Conservation (phyloP, 2,888 invertebrate genomes). For the Therioaphis trifolii region DNA sequence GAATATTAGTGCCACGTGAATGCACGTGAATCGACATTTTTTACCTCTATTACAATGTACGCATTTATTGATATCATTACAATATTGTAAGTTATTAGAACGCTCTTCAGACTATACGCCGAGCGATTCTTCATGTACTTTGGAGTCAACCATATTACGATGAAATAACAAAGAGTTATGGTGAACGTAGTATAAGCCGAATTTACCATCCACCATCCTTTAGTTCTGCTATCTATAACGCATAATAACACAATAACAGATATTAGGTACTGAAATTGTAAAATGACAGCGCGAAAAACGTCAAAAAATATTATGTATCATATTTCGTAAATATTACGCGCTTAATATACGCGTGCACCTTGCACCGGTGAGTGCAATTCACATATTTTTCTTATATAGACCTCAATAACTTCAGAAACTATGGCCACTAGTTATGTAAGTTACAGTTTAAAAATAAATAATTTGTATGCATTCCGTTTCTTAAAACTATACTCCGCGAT, state of each 20-base stretch:
- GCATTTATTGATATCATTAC: slow-evolving; percentile 30
- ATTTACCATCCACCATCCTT: slow-evolving; percentile 57
- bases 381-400: no score
- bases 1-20: neutral
- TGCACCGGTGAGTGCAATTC: no score
- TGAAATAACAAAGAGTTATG: slow-evolving; percentile 41
- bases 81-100: slow-evolving; percentile 35
- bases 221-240: slow-evolving; percentile 38
- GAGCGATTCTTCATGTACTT: slow-evolving; percentile 36
- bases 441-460: no score
- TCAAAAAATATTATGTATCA: no score
- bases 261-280: no score
- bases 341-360: no score
- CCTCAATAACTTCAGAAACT: no score
- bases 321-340: no score
- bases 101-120: slow-evolving; percentile 20
- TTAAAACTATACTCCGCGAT: no score
- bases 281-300: neutral
- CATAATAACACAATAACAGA: neutral
- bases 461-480: no score
- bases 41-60: slow-evolving; percentile 42
- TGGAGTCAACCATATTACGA: slow-evolving; percentile 45
- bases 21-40: neutral
- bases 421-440: no score
- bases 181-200: slow-evolving; percentile 27